Base-by-base conservation (phyloP, 2,888 invertebrate species). In the Panopea generosa region DNA sequence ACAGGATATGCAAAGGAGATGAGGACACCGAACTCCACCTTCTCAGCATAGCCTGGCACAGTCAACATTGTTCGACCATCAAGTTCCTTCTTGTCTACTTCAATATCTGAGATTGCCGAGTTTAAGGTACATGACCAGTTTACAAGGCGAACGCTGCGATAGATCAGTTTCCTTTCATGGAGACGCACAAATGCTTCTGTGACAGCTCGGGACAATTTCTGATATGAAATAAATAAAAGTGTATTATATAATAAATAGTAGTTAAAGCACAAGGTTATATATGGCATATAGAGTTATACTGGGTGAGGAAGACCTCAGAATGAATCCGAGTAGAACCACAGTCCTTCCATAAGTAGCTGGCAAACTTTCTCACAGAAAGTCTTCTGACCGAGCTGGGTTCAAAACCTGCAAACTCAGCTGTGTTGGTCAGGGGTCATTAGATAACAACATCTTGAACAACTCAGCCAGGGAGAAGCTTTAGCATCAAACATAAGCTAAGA, bases 51-150 rank as follows among this genome's bases (percentile, higher is more conserved):
- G 0, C 98, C 98, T 0, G 99, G 99, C 82, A 99, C 97, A 26
- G 95, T 90, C 55, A 99, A 91, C 84, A 97, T 92, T 0, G 98
- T 99, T 59, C 96, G 94, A 0, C 98, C 98, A 2, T 95, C 91
- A 45, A 99, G 93, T 90, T 99, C 97, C 47, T 96, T 92, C 93
- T 99, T 99, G 92, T 99, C 99, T 2, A 99, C 95, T 93, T 99
- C 99, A 83, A 99, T 99, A 91, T 99, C 99, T 0, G 99, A 99
- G 85, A 99, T 99, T 9, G 99, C 99, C 59, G 98, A 99, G 90
- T 97, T 97, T 16, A 99, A 93, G 0, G 97, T 94, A 90, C 99
- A 99, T 0, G 98, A 99, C 99, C 99, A 99, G 94, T 99, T 99
- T 2, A 99, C 99, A 9, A 99, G 94, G 47, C 98, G 95, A 88